Base-by-base conservation (phyloP, 2,113 vertebrate species). In the Gracilinanus agilis region DNA sequence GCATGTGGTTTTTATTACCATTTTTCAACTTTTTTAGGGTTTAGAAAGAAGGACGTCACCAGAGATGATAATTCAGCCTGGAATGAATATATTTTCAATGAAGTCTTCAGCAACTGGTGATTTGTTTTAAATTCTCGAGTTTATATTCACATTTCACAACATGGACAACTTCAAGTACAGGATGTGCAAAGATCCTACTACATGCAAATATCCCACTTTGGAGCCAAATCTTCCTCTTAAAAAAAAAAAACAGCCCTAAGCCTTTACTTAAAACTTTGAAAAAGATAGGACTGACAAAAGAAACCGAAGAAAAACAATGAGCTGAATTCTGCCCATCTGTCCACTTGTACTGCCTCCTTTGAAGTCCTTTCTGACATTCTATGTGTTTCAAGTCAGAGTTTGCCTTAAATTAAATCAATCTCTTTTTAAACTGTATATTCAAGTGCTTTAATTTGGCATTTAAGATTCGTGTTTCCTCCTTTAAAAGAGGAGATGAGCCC, bases 1-100 rank as follows among this genome's bases (percentile, higher is more conserved):
- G 91, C 98, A 98, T 98, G 96, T 98, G 98, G 95, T 98, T 98
- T 98, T 97, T 97, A 98, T 99, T 98, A 98, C 97, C 95, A 94
- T 96, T 97, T 98, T 97, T 96, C 96, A 97, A 97, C 93, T 97
- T 97, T 98, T 83, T 98, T 97, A 97, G 97, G 96, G 96, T 98
- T 98, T 97, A 95, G 97, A 98, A 98, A 98, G 97, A 97, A 98
- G 97, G 98, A 97, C 91, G 96, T 98, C 97, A 98, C 92, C 94
- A 93, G 93, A 88, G 90, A 98, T 97, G 97, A 98, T 98, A 98
- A 97, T 98, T 97, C 95, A 91, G 94, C 75, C 97, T 97, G 95
- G 97, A 98, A 98, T 97, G 97, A 97, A 96, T 92, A 21, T 96
- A 95, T 98, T 98, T 98, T 97, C 97, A 98, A 67, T 96, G 94